Conservation (phyloP, 2,797 vertebrate genomes). For the Lindbergichthys nudifrons region DNA sequence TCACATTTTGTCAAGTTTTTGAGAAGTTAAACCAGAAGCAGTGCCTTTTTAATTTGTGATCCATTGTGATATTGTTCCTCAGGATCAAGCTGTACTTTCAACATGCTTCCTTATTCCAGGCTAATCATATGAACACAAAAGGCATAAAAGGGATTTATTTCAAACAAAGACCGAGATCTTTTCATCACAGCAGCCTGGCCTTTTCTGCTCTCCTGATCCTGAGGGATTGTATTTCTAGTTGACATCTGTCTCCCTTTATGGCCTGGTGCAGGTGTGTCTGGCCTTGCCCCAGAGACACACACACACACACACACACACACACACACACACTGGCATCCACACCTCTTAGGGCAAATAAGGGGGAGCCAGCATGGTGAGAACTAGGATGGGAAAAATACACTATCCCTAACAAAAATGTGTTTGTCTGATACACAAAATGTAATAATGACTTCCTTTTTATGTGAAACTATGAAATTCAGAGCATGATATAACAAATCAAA, state of each 20-base stretch:
- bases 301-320: conserved; percentile 1
- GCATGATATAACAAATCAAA: conserved; percentile 1
- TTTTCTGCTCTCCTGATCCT: not conserved
- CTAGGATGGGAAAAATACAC: conserved; percentile 27
- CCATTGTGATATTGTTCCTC: not conserved
- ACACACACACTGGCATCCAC: conserved; percentile 32
- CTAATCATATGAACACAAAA: conserved; percentile 3
- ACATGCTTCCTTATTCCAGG: conserved; percentile 9
- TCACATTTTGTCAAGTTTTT: conserved; percentile 4
- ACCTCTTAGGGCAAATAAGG: conserved; percentile 44
- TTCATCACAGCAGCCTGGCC: conserved; percentile 6
- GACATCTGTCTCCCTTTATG: conserved; percentile 57
- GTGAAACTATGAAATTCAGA: not conserved
- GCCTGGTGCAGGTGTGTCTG: conserved; percentile 53
- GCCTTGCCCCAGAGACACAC: conserved; percentile 1
- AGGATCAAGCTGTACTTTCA: not conserved
- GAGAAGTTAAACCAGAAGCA: not conserved
- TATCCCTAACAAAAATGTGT: no score
- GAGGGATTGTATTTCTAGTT: conserved; percentile 49
- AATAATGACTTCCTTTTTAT: not conserved
- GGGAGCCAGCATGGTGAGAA: conserved; percentile 12
- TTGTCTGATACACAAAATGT: not conserved
- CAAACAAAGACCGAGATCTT: conserved; percentile 16
- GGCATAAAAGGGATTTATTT: not conserved
- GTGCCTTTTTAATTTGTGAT: not conserved